phyloP scores from a whole-genome alignment of 2,888 invertebrate species.

The Chrysodeixis includens region DNA sequence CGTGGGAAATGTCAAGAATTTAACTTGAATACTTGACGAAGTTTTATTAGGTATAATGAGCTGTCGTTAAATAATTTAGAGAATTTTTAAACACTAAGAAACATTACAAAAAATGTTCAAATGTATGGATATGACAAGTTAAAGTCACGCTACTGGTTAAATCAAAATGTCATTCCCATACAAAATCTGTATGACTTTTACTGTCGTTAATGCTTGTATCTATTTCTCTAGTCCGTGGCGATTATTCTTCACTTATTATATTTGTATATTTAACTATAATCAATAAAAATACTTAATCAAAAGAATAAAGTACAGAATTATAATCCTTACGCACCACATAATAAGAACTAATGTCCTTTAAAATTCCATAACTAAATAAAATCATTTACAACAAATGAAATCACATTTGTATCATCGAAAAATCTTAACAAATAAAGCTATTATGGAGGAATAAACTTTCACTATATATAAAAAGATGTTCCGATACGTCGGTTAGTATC shows the following conservation, averaged over 20 bases:
- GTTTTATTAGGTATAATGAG: conserved; percentile 28
- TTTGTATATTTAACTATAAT: too few species aligned
- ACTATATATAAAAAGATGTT: conserved; percentile 50
- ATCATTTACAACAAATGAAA: neutral
- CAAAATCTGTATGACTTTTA: too few species aligned
- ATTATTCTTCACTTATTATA: too few species aligned
- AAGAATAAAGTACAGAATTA: conserved; percentile 24
- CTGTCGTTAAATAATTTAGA: conserved; percentile 14
- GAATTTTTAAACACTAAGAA: neutral
- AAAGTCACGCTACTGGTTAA: too few species aligned
- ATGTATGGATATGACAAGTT: too few species aligned
- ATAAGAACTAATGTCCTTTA: neutral
- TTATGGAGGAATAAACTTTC: conserved; percentile 53
- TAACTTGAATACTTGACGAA: conserved; percentile 25
- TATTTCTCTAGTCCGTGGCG: too few species aligned
- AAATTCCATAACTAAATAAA: neutral
- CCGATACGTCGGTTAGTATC: conserved; percentile 30
- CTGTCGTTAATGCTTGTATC: too few species aligned
- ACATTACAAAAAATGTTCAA: too few species aligned
- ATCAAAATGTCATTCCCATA: too few species aligned
- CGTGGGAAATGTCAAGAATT: conserved; percentile 59
- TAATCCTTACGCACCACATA: conserved; percentile 11
- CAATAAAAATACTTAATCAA: too few species aligned
- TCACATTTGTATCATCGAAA: neutral
- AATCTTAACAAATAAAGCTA: conserved; percentile 32